phyloP scores from a whole-genome alignment of 1,140 invertebrate genomes.

The Popillia japonica region DNA sequence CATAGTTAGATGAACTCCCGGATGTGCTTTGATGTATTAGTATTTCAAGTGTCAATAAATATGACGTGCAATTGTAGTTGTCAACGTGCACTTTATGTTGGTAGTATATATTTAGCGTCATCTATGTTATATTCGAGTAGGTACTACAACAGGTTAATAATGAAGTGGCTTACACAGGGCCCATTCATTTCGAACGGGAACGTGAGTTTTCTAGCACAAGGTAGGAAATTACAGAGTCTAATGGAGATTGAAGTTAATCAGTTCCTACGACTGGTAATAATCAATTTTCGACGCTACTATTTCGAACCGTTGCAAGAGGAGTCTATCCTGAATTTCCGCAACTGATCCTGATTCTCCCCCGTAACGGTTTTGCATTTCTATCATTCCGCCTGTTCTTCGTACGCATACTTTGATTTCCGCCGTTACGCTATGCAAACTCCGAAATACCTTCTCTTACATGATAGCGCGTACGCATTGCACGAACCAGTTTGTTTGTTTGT shows the following conservation, averaged over 20 bases:
- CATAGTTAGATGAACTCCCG: neutral
- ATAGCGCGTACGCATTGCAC: neutral
- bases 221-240: conserved; percentile 24
- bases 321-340: neutral
- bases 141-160: conserved; percentile 19
- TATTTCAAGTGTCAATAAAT: conserved; percentile 7
- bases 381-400: neutral
- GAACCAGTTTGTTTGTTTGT: too few species aligned
- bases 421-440: neutral
- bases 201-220: conserved; percentile 25
- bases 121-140: conserved; percentile 10
- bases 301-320: neutral
- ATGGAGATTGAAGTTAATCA: conserved; percentile 33
- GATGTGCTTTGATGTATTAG: neutral
- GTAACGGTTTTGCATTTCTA: too few species aligned
- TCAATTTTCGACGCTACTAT: conserved; percentile 23
- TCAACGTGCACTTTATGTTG: neutral
- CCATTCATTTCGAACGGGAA: neutral
- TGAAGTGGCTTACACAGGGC: conserved; percentile 4
- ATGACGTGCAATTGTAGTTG: neutral
- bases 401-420: too few species aligned
- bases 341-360: neutral
- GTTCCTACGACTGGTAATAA: conserved; percentile 9
- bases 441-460: neutral
- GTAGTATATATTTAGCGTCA: neutral